phyloP scores from a whole-genome alignment of 64 coral and sea anemone genomes.

The Platygyra sinensis region DNA sequence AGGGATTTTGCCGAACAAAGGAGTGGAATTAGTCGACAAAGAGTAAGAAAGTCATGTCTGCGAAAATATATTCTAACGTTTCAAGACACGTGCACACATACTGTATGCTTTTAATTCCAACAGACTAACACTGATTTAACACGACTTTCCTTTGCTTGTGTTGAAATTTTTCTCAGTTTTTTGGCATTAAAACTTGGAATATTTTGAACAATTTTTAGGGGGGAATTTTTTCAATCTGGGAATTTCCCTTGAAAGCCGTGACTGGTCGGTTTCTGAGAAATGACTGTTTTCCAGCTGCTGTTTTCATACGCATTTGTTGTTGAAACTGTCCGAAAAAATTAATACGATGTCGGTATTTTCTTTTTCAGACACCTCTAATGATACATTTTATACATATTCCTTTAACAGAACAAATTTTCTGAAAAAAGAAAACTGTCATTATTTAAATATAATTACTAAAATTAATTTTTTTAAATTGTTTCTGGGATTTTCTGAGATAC shows the following conservation, averaged over 20 bases:
- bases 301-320: neutral
- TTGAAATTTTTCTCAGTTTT: neutral
- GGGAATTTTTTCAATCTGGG: neutral
- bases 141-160: neutral
- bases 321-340: neutral
- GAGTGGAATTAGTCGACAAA: neutral
- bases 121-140: neutral
- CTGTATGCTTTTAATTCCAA: no score
- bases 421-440: no score
- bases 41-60: neutral
- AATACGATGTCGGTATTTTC: no score
- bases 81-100: no score
- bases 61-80: no score
- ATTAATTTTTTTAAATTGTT: no score
- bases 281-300: neutral
- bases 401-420: no score
- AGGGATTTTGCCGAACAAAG: neutral
- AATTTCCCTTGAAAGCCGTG: neutral
- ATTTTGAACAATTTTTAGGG: neutral
- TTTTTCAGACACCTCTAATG: no score
- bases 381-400: no score
- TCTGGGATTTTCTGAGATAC: no score
- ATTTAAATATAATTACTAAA: no score
- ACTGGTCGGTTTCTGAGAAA: neutral
- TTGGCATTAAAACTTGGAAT: neutral